Evolutionary conservation across 2,888 invertebrate genomes (phyloP), one percentile per base, ranked within the genome.

Genomic region (Serripes groenlandicus): DNA sequence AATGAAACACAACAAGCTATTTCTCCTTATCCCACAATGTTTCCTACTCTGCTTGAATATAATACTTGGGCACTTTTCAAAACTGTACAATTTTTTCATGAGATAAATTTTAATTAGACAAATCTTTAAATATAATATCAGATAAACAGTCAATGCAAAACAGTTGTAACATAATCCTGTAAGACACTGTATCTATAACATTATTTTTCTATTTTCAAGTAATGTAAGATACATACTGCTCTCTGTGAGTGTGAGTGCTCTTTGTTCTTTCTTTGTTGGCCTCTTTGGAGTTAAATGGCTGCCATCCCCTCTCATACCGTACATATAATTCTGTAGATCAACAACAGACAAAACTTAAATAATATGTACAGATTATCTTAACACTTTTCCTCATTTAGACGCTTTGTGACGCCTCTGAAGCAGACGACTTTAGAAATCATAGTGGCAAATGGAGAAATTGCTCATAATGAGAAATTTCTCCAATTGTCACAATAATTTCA

Each of bases 271-370:
- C 52, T 82, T 80, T 32, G 75, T 60, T 15, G 85, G 69, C 62
- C 78, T 79, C 69, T 68, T 82, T 34, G 71, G 77, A 56, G 70
- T 75, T 28, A 80, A 42, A 15, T 74, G 72, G 9, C 72, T 71
- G 7, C 89, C 89, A 78, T 90, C 90, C 18, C 87, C 78, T 56
- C 89, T 84, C 69, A 85, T 85, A 34, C 91, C 91, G 83, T 90
- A 91, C 77, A 89, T 72, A 5, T 70, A 32, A 56, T 82, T 78
- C 88, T 87, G 66, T 5, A 79, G 70, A 18, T 42, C 7, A 7
- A 42, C 7, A 11, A 42, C 42, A 42, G 15, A 42, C 42, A 42
- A 42, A 42, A 42, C 21, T 2, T 49, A 49, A 49, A 5, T n/a
- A n/a, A n/a, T n/a, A n/a, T n/a, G n/a, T n/a, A n/a, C n/a, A n/a